Evolutionary conservation across 2,797 vertebrate species (phyloP), one percentile per base, ranked within the genome.

Genomic region (Hafferia zeledoni): DNA sequence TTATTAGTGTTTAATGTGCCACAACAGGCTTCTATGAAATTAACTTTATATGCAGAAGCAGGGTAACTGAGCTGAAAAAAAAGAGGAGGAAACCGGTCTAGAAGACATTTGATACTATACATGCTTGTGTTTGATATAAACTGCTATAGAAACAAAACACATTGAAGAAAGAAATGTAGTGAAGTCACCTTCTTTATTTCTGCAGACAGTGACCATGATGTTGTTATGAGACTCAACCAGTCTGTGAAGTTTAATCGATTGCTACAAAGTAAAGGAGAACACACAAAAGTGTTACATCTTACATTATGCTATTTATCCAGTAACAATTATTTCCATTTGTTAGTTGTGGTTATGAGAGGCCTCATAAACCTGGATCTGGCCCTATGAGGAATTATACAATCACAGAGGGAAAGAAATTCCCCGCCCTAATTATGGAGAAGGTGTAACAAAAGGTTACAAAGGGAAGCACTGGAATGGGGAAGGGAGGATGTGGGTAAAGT

Each of bases 181-280:
- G 37, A 71, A 95, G 93, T 98, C 96, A 98, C 98, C 98, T 97
- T 95, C 93, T 35, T 96, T 95, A 94, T 96, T 98, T 86, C 90
- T 97, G 93, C 79, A 97, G 76, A 98, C 97, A 71, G 97, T 98
- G 87, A 98, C 97, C 72, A 44, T 97, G 94, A 97, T 91, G 86
- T 94, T 97, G 93, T 98, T 98, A 87, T 98, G 98, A 93, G 98
- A 97, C 85, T 98, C 98, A 94, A 98, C 98, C 96, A 98, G 97
- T 85, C 19, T 96, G 81, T 98, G 98, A 82, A 98, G 97, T 94
- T 98, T 98, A 96, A 98, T 79, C 15, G 98, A 98, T 98, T 98
- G 98, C 98, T 98, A 92, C 77, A 98, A 98, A 97, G 95, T 76
- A 95, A 87, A 95, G 69, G 35, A 57, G 53, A 97, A 93, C 76